A percentile compares a stretch with the other conserved stretches of the same genome.
Conservation (phyloP, 2,888 invertebrate genomes). For the Drosophila prolongata region DNA sequence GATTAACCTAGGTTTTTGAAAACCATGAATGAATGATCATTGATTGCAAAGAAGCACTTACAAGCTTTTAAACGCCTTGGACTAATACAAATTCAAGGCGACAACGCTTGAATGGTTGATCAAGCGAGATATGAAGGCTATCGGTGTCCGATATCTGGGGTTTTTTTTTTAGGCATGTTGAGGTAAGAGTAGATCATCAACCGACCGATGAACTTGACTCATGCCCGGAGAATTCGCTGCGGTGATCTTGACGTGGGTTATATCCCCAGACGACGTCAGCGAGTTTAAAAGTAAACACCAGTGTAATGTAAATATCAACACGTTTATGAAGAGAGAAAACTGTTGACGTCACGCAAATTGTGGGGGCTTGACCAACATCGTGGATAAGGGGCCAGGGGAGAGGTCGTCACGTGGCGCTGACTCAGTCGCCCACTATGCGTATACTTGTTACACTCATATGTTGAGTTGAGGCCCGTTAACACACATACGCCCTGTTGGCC, state of each 20-base stretch:
- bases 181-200: constrained; percentile 23
- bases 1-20: not conserved
- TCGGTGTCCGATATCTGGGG: constrained; percentile 21
- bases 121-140: constrained; percentile 47
- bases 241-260: constrained; percentile 15
- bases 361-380: constrained; percentile 36
- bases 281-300: constrained; percentile 29
- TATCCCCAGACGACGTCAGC: constrained; percentile 18
- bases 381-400: constrained; percentile 6
- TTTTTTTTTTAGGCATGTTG: constrained; percentile 10
- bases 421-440: constrained; percentile 45
- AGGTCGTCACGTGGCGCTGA: constrained; percentile 42
- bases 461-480: constrained; percentile 1
- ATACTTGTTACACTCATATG: constrained; percentile 26
- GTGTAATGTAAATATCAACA: constrained; percentile 50
- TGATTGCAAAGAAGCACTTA: constrained; percentile 2
- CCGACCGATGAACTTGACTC: constrained; percentile 39
- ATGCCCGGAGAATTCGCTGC: constrained; percentile 8
- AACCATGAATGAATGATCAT: constrained; percentile 14
- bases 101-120: constrained; percentile 14
- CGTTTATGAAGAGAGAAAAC: constrained; percentile 48
- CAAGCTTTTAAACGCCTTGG: not conserved
- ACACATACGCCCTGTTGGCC: constrained; percentile 55
- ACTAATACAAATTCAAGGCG: constrained; percentile 23
- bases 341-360: constrained; percentile 53